Evolutionary conservation across 2,113 vertebrate genomes (phyloP).

Genomic region (Tyto alba): DNA sequence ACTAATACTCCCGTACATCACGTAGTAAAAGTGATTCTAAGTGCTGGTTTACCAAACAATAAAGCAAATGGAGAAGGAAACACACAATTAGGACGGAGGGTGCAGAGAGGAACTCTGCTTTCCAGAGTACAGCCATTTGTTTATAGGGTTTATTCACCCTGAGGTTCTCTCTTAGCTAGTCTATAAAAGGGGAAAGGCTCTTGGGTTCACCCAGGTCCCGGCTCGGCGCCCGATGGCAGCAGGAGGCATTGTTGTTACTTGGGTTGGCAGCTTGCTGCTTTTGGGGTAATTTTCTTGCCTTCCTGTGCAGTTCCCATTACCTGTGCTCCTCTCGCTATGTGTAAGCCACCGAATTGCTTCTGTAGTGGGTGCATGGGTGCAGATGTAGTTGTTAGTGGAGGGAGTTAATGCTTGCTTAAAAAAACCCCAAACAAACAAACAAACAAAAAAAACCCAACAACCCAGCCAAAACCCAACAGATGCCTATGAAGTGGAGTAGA

Average conservation of each 20-base stretch:
- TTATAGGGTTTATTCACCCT: neutral
- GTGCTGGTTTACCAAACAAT: slow-evolving; percentile 48
- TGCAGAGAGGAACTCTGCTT: neutral
- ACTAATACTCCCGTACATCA: slow-evolving; percentile 65
- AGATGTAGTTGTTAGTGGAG: neutral
- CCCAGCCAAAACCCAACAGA: no score
- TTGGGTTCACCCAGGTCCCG: neutral
- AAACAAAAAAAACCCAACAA: no score
- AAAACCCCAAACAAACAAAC: no score
- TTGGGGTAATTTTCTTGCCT: neutral
- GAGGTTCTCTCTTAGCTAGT: neutral
- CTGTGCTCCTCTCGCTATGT: neutral
- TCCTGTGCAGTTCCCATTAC: neutral
- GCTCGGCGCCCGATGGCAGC: neutral
- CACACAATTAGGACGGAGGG: neutral
- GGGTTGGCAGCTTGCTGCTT: neutral
- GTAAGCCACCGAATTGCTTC: neutral
- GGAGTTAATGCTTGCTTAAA: neutral
- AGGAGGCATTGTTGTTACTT: neutral
- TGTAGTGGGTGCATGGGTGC: neutral
- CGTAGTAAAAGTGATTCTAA: slow-evolving; percentile 40
- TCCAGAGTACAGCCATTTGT: neutral
- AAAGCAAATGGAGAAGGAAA: neutral
- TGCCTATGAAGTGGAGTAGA: neutral
- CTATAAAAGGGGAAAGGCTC: neutral